phyloP scores from a whole-genome alignment of 1,140 invertebrate genomes.

The Holotrichia oblita region DNA sequence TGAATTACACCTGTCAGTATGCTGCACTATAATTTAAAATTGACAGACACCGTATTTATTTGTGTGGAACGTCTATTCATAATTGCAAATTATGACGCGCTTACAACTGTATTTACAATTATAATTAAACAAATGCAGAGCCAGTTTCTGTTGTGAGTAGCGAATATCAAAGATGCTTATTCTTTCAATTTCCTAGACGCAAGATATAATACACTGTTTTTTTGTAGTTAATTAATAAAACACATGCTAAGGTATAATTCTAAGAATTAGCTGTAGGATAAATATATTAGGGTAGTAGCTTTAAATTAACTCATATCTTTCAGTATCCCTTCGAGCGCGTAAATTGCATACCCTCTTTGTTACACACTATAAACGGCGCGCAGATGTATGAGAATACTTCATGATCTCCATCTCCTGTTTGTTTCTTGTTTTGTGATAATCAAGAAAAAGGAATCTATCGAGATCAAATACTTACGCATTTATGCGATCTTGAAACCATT shows the following conservation, averaged over 20 bases:
- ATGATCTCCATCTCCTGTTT: not conserved
- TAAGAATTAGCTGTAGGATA: conserved; percentile 20
- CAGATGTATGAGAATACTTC: not conserved
- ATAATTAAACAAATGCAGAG: not conserved
- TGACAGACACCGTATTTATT: not conserved
- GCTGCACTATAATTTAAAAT: not conserved
- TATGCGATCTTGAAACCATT: not conserved
- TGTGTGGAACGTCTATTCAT: conserved; percentile 21
- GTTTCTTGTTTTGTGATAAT: not conserved
- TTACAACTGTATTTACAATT: conserved; percentile 4
- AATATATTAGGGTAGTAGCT: conserved; percentile 5
- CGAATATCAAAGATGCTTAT: no score
- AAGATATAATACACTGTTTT: not conserved
- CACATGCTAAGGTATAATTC: not conserved
- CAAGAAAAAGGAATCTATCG: not conserved
- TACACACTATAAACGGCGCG: not conserved
- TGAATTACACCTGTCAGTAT: not conserved
- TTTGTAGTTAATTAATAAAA: conserved; percentile 8
- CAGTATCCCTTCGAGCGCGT: conserved; percentile 19
- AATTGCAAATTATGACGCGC: conserved; percentile 29
- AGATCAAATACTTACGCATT: not conserved
- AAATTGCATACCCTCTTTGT: conserved; percentile 24
- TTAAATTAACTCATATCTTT: conserved; percentile 7
- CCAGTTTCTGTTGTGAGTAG: not conserved
- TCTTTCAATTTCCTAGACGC: not conserved